phyloP scores from a whole-genome alignment of 2,888 invertebrate genomes.

The Bombylius discolor region DNA sequence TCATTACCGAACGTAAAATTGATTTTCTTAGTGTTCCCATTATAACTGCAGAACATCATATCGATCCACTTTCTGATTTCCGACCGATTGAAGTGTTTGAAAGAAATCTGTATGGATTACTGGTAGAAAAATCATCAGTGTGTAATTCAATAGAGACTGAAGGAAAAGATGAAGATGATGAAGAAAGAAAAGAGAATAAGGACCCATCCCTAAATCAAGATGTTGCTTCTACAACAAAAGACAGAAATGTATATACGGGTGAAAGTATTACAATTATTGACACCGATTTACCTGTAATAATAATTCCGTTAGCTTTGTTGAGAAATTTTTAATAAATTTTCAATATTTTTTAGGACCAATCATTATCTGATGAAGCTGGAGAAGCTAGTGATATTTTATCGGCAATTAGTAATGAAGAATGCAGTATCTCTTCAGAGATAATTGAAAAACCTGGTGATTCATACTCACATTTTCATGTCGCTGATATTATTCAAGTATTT shows the following conservation, averaged over 20 bases:
- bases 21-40: slow-evolving; percentile 30
- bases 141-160: background rate
- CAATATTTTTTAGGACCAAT: slow-evolving; percentile 25
- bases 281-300: slow-evolving; percentile 34
- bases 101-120: slow-evolving; percentile 30
- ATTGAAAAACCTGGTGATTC: slow-evolving; percentile 37
- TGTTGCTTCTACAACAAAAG: slow-evolving; percentile 17
- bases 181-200: no score
- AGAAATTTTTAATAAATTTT: no score
- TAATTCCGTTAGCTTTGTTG: no score
- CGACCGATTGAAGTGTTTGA: slow-evolving; percentile 35
- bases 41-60: slow-evolving; percentile 23
- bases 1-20: slow-evolving; percentile 14
- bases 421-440: slow-evolving; percentile 56
- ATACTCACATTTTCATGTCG: slow-evolving; percentile 23
- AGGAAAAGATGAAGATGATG: background rate
- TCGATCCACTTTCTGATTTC: slow-evolving; percentile 31
- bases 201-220: no score
- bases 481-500: background rate
- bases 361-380: slow-evolving; percentile 30
- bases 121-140: slow-evolving; percentile 18
- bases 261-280: slow-evolving; percentile 55
- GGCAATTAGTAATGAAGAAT: slow-evolving; percentile 55
- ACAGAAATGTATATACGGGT: slow-evolving; percentile 31
- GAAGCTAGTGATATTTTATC: slow-evolving; percentile 45